Conservation (phyloP, 2,888 invertebrate species). For the Diarsia dahlii region DNA sequence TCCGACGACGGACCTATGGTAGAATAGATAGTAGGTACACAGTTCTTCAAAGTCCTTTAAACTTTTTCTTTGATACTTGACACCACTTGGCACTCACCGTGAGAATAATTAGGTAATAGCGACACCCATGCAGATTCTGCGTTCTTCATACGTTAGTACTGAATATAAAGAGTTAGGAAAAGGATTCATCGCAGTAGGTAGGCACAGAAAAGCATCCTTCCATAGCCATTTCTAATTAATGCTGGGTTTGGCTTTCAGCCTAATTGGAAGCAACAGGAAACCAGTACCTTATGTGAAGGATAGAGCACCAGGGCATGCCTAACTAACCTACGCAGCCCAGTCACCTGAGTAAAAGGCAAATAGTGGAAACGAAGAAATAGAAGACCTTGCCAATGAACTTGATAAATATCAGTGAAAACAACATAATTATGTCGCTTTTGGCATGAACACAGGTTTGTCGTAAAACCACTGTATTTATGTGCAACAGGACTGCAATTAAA, state of each 20-base stretch:
- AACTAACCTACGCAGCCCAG: neutral
- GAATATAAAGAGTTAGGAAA: neutral
- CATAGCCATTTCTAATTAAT: neutral
- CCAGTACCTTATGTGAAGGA: neutral
- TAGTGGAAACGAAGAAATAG: neutral
- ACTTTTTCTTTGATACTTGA: conserved; percentile 12
- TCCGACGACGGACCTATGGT: conserved; percentile 8
- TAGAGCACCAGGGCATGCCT: neutral
- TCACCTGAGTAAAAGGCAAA: neutral
- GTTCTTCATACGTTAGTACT: neutral
- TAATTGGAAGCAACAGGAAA: no score
- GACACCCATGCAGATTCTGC: neutral
- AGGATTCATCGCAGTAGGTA: neutral
- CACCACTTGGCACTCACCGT: neutral
- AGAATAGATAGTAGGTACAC: neutral
- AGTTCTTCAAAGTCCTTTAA: neutral
- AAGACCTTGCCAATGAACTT: conserved; percentile 15
- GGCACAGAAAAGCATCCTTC: no score
- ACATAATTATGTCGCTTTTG: conserved; percentile 27
- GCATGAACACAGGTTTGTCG: conserved; percentile 17
- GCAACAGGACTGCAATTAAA: conserved; percentile 34
- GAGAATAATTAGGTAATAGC: neutral
- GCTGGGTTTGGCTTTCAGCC: neutral
- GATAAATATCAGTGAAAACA: neutral
- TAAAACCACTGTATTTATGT: conserved; percentile 15